A percentile compares a stretch with the other conserved stretches of the same genome.
These are phyloP conservation scores for Anthophora plumipes DNA, from an alignment of 2,888 invertebrate genomes.

Conservation along the genomic window DNA sequence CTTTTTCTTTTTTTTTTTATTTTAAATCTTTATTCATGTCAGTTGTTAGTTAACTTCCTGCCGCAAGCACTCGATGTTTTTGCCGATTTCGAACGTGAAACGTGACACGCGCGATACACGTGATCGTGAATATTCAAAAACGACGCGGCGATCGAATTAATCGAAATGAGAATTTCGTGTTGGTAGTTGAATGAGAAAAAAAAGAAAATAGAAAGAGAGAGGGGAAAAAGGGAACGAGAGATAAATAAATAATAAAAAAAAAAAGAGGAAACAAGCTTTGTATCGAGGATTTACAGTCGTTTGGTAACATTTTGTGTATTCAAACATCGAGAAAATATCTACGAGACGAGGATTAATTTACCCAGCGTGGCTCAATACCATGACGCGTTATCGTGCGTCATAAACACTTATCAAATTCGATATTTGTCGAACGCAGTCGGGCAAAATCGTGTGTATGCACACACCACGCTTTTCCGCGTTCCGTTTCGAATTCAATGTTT, in stretches of 20 bases:
- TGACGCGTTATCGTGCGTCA: constrained; percentile 44
- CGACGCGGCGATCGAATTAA: neutral
- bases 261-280: neutral
- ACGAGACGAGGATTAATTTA: constrained; percentile 48
- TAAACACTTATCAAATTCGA: constrained; percentile 58
- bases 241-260: neutral
- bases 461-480: constrained; percentile 27
- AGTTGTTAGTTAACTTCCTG: constrained; percentile 16
- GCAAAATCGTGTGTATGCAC: constrained; percentile 7
- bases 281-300: no score
- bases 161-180: neutral
- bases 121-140: constrained; percentile 32
- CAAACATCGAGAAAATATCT: neutral
- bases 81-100: neutral
- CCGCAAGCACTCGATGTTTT: neutral
- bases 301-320: neutral
- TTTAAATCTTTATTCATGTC: constrained; percentile 21
- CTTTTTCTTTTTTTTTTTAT: neutral
- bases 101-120: neutral
- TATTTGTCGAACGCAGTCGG: constrained; percentile 48
- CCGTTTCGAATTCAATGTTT: constrained; percentile 12
- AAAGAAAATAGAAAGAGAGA: neutral
- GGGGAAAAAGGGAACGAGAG: neutral
- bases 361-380: constrained; percentile 43
- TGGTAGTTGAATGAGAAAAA: neutral